Percentiles rank a stretch among this genome's conserved stretches.
phyloP scores from a whole-genome alignment of 2,113 vertebrate genomes.

The Romanogobio albipinnatus region DNA sequence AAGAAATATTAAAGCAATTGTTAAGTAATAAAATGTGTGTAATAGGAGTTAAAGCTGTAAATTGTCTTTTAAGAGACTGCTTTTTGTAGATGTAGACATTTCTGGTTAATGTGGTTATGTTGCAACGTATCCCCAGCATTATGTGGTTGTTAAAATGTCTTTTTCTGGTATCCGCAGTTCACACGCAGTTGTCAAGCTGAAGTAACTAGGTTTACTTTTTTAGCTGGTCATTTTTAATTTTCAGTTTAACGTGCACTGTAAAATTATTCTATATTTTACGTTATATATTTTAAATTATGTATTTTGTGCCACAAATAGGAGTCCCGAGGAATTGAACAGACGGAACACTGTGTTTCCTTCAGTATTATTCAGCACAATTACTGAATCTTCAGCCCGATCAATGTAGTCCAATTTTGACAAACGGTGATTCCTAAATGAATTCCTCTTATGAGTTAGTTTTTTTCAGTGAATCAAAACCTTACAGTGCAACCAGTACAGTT shows the following conservation, averaged over 20 bases:
- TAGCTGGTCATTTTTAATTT: not conserved
- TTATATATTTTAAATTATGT: not conserved
- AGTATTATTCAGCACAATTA: not conserved
- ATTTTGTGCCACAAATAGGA: not conserved
- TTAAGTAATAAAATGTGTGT: conserved; percentile 11
- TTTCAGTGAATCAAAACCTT: not conserved
- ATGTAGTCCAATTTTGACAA: not conserved
- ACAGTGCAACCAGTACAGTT: not conserved
- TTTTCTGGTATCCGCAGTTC: not conserved
- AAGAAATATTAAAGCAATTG: conserved; percentile 10
- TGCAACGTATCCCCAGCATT: not conserved
- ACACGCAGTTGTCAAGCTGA: not conserved
- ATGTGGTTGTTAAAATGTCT: not conserved
- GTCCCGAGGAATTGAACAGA: no score
- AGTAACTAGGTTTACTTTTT: not conserved
- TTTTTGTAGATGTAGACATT: not conserved
- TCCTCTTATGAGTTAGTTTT: not conserved
- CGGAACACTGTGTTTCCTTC: not conserved
- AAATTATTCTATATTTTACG: not conserved
- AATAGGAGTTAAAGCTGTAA: not conserved
- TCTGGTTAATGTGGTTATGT: not conserved
- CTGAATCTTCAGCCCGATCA: not conserved
- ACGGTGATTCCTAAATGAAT: not conserved
- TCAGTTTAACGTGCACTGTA: not conserved
- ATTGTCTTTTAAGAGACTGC: not conserved